Percentiles rank a stretch among this genome's conserved stretches.
phyloP scores from a whole-genome alignment of 2,888 invertebrate species.

The Polymixis lichenea region DNA sequence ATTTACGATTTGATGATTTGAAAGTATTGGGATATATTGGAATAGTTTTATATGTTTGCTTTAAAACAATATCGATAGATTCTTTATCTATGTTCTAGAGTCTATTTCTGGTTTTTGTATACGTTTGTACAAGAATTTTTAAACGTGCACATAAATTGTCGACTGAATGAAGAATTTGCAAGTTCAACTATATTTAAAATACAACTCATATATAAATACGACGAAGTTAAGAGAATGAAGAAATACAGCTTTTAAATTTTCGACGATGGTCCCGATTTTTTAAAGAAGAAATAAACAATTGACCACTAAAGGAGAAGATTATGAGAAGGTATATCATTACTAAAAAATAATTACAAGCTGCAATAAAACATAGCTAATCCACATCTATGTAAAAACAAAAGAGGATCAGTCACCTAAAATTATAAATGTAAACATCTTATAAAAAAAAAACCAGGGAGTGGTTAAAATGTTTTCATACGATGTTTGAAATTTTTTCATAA shows the following conservation, averaged over 20 bases:
- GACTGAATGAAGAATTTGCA: neutral
- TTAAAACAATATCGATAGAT: conserved; percentile 6
- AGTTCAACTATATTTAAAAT: too few relatives aligned
- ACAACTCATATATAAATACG: too few relatives aligned
- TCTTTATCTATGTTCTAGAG: neutral
- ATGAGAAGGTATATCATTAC: neutral
- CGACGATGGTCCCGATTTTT: neutral
- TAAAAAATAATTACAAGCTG: neutral
- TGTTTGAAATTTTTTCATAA: too few relatives aligned
- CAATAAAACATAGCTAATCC: neutral
- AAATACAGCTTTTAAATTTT: neutral
- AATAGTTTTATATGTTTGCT: conserved; percentile 6
- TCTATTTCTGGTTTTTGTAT: conserved; percentile 2
- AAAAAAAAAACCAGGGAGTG: neutral
- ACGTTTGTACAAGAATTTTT: neutral
- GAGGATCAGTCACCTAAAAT: neutral
- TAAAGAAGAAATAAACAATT: neutral
- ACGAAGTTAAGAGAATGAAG: neutral
- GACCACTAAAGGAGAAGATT: neutral
- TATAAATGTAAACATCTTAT: neutral
- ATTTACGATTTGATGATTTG: neutral
- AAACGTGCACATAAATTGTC: neutral
- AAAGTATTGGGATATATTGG: neutral
- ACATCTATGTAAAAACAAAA: conserved; percentile 11
- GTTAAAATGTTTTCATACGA: too few relatives aligned